These are phyloP conservation scores for Physocephala rufipes DNA, from an alignment of 2,888 invertebrate genomes.

Conservation along the genomic window DNA sequence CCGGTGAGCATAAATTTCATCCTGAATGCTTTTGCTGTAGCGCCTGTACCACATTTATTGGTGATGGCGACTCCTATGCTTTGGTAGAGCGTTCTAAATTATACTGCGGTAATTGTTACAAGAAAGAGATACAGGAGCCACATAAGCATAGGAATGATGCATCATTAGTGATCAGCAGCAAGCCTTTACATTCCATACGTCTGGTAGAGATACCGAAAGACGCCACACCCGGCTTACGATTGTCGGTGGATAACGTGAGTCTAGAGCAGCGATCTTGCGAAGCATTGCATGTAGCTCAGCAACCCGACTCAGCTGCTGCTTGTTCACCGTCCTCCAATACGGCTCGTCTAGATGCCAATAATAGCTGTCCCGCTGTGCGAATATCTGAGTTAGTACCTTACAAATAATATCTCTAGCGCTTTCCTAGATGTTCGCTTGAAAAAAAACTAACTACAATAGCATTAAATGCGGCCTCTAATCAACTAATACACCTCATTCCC, in stretches of 20 bases:
- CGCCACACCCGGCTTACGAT: conserved; percentile 72
- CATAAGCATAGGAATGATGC: conserved; percentile 59
- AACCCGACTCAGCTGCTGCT: conserved; percentile 33
- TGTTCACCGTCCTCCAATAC: conserved; percentile 36
- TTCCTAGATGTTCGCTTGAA: background rate
- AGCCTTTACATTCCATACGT: conserved; percentile 83
- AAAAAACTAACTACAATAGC: conserved; percentile 21
- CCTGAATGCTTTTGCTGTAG: conserved; percentile 94
- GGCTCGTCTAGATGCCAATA: conserved; percentile 53
- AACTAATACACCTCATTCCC: conserved; percentile 35
- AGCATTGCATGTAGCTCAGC: conserved; percentile 25
- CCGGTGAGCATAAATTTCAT: conserved; percentile 94
- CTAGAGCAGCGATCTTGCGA: conserved; percentile 43
- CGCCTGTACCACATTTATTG: conserved; percentile 83
- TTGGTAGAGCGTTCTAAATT: conserved; percentile 88
- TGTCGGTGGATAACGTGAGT: conserved; percentile 62
- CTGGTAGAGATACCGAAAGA: conserved; percentile 79
- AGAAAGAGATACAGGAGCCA: conserved; percentile 52
- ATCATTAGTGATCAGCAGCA: conserved; percentile 44
- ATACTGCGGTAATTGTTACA: conserved; percentile 86
- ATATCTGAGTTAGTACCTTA: conserved; percentile 73
- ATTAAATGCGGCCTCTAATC: conserved; percentile 25
- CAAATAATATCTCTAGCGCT: background rate
- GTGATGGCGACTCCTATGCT: conserved; percentile 92
- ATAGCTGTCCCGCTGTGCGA: conserved; percentile 71